Conservation (phyloP, 2,888 invertebrate species). For the Petrophora chlorosata region DNA sequence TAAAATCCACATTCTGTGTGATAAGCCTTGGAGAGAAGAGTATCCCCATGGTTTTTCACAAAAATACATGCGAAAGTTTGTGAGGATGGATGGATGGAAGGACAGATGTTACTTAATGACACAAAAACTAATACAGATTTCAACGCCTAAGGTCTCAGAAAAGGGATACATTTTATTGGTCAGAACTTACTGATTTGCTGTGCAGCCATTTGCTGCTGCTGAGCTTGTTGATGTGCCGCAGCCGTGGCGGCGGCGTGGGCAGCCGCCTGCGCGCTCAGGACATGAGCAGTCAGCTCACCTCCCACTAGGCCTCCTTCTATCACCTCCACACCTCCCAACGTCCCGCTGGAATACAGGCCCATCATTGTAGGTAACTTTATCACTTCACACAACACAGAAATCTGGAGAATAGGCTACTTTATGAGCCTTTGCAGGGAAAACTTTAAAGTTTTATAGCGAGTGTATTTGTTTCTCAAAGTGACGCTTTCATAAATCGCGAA, state of each 20-base stretch:
- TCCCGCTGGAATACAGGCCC: constrained; percentile 83
- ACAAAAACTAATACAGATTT: too few species aligned
- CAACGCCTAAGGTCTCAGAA: too few species aligned
- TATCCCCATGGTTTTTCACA: too few species aligned
- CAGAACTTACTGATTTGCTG: constrained; percentile 51
- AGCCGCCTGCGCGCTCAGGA: constrained; percentile 77
- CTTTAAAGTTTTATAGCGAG: constrained; percentile 20
- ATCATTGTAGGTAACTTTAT: constrained; percentile 70
- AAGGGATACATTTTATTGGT: too few species aligned
- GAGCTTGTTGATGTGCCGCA: constrained; percentile 66
- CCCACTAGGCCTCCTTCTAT: constrained; percentile 73
- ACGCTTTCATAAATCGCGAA: constrained; percentile 20
- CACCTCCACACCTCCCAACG: constrained; percentile 80
- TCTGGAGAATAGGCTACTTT: constrained; percentile 30
- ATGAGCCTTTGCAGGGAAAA: not conserved
- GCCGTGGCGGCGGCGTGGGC: constrained; percentile 76
- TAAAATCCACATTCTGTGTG: too few species aligned
- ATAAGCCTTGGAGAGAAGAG: too few species aligned
- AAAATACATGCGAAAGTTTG: too few species aligned
- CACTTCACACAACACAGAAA: constrained; percentile 30
- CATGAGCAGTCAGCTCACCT: constrained; percentile 72
- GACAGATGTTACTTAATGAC: too few species aligned
- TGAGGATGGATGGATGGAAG: too few species aligned
- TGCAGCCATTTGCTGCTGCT: constrained; percentile 70
- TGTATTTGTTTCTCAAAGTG: not conserved